phyloP scores from a whole-genome alignment of 2,113 vertebrate species.

The Calypte anna region DNA sequence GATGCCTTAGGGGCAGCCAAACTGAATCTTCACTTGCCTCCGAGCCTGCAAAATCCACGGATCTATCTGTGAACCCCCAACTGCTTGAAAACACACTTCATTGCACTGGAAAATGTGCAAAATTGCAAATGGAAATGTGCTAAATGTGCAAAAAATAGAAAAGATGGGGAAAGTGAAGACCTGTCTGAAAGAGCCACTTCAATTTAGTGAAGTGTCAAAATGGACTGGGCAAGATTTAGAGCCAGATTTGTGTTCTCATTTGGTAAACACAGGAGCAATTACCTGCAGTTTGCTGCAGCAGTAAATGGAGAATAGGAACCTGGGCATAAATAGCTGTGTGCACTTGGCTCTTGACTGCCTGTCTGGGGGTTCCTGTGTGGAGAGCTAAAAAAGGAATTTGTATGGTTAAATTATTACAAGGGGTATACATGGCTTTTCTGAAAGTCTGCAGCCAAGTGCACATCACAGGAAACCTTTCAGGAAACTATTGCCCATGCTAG shows the following conservation, averaged over 20 bases:
- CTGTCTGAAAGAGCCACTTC: background rate
- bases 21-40: background rate
- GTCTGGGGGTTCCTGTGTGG: rapidly evolving
- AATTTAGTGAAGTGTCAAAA: background rate
- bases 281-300: background rate
- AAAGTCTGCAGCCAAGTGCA: background rate
- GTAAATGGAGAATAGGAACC: background rate
- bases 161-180: background rate
- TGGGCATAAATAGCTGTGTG: background rate
- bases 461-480: background rate
- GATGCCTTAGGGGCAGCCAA: background rate
- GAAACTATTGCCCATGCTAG: background rate
- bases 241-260: background rate
- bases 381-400: background rate
- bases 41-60: background rate
- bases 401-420: background rate
- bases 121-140: background rate
- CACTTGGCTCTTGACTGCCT: background rate
- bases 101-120: background rate
- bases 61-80: background rate
- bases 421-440: background rate
- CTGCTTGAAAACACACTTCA: background rate
- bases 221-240: background rate
- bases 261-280: background rate
- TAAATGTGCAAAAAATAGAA: background rate